Conservation (phyloP, 2,797 vertebrate genomes). For the Apogon hyalosoma region DNA sequence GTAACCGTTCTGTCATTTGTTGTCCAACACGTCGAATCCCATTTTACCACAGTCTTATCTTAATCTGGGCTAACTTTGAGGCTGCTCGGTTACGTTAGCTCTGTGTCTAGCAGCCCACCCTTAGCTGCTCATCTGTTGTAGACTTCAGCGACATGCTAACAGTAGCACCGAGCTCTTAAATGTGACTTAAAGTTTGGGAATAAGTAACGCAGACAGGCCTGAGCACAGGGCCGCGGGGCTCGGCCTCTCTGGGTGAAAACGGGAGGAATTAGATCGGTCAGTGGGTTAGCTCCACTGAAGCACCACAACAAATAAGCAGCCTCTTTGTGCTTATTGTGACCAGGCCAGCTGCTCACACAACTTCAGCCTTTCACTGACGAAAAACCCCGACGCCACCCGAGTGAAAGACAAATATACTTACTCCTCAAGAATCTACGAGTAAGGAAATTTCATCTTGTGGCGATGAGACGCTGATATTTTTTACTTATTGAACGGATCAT, state of each 20-base stretch:
- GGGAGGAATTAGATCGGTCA: not conserved
- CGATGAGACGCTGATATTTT: conserved; percentile 35
- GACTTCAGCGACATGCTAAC: conserved; percentile 7
- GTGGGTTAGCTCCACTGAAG: conserved; percentile 32
- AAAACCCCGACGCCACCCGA: not conserved
- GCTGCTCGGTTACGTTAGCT: conserved; percentile 59
- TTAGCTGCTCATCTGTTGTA: conserved; percentile 9
- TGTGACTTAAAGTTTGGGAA: not conserved
- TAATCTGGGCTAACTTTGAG: conserved; percentile 26
- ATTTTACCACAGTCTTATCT: not conserved
- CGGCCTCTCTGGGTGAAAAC: accelerated
- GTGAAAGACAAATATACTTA: conserved; percentile 66
- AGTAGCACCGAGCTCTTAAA: not conserved
- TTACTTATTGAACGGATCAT: conserved; percentile 54
- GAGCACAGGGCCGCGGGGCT: not conserved
- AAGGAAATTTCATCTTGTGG: conserved; percentile 76
- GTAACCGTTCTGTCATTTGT: not conserved
- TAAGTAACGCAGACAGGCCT: not conserved
- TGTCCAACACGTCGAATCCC: not conserved
- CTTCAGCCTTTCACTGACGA: conserved; percentile 20
- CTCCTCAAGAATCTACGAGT: conserved; percentile 67
- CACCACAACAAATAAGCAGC: conserved; percentile 63
- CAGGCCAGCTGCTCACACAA: conserved; percentile 69
- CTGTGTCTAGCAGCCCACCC: conserved; percentile 30
- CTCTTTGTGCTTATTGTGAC: conserved; percentile 76